Base-by-base conservation (phyloP, 2,797 vertebrate genomes). In the Galaxias olidus region DNA sequence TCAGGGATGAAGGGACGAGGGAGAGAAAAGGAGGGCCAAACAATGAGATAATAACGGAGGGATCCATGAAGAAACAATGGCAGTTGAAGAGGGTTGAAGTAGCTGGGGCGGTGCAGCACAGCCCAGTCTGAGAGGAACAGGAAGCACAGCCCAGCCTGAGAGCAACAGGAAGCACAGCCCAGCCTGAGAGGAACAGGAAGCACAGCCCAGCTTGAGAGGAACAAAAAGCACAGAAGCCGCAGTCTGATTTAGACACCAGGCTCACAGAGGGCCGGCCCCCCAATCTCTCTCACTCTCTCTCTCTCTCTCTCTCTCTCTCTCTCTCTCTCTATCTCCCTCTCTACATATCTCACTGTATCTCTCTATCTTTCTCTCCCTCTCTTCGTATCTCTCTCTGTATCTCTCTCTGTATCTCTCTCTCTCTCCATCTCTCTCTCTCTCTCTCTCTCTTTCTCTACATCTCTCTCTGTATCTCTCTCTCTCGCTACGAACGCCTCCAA, bases 21-120 rank as follows among this genome's bases (percentile, higher is more conserved):
- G 74, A 69, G 78, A 89, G 88, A 89, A 91, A 81, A 61, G 73
- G 72, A 84, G 50, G 50, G 66, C 78, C 71, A 47, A 79, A 80
- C 74, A 86, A 85, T 72, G 76, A 86, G 70, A 65, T 79, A 69
- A 87, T 86, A 89, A 88, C 64, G 53, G 51, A 20, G 50, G 77
- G 81, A 82, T 88, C 75, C 71, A 53, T 72, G 54, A 67, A 69
- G 77, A 76, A 79, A 84, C 76, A 81, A 75, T 57, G 41, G 60
- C 43, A 61, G 65, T 30, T 64, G 69, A 60, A 78, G 70, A 73
- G 68, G 74, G 76, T 78, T 87, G 85, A 87, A 90, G 87, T 83
- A 84, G 71, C 64, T 59, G 54, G 72, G 71, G 58, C 43, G 65
- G 54, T 53, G 43, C n/a, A 14, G n/a, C 12, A 8, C 30, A 13